Percentiles rank a stretch among this genome's conserved stretches.
Conservation (phyloP, 2,888 invertebrate genomes). For the Hypomecis atomaria region DNA sequence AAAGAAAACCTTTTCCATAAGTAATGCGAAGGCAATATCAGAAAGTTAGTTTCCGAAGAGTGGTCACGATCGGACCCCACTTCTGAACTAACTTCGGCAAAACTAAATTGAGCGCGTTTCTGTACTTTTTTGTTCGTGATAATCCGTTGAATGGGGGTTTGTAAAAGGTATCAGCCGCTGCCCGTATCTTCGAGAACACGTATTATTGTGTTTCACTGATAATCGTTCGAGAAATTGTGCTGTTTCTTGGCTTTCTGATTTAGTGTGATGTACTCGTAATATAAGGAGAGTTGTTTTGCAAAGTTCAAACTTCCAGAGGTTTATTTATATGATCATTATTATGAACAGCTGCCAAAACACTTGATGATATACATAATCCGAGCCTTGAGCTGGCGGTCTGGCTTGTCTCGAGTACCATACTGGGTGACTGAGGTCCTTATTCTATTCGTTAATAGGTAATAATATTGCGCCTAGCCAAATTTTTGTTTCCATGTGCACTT, state of each 20-base stretch:
- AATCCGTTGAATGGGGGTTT: constrained; percentile 21
- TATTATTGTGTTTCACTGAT: neutral
- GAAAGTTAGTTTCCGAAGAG: constrained; percentile 28
- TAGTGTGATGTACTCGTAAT: too few species aligned
- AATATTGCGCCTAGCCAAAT: too few species aligned
- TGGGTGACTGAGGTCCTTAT: too few species aligned
- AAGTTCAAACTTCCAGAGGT: too few species aligned
- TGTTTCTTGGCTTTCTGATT: neutral
- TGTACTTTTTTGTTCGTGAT: constrained; percentile 28
- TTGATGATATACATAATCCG: too few species aligned
- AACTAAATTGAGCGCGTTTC: constrained; percentile 26
- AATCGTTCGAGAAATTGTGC: neutral
- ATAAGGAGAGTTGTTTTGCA: too few species aligned
- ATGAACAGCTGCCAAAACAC: too few species aligned
- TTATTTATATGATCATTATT: too few species aligned
- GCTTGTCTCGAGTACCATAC: too few species aligned
- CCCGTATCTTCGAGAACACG: constrained; percentile 11
- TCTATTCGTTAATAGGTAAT: too few species aligned
- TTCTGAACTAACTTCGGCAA: constrained; percentile 29
- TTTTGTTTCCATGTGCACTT: too few species aligned
- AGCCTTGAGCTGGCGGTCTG: too few species aligned
- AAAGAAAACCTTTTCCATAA: constrained; percentile 25
- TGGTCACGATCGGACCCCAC: constrained; percentile 31
- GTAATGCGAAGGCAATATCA: constrained; percentile 28
- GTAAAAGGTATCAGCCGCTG: constrained; percentile 5